phyloP scores from a whole-genome alignment of 92 coral and sea anemone genomes.

The Epizoanthus illoricatus region DNA sequence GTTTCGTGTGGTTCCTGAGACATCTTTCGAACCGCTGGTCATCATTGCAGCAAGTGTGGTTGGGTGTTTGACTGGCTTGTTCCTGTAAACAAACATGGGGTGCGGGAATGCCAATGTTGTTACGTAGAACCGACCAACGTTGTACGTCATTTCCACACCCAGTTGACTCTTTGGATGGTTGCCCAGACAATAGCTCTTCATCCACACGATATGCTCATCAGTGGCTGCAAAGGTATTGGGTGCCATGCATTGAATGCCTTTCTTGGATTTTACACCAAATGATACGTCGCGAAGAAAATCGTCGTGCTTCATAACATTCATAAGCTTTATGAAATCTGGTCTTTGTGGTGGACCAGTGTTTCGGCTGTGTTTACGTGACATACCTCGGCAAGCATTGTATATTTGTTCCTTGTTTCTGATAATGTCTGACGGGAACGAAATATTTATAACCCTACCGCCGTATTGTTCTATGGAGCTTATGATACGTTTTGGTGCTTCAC shows the following conservation, averaged over 20 bases:
- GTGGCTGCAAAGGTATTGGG: slow-evolving; percentile 63
- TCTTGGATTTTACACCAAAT: slow-evolving; percentile 33
- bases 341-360: slow-evolving; percentile 39
- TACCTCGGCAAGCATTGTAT: slow-evolving; percentile 29
- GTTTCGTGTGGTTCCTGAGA: not conserved
- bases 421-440: slow-evolving; percentile 30
- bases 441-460: slow-evolving; percentile 40
- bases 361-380: slow-evolving; percentile 4
- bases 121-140: slow-evolving; percentile 61
- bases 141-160: slow-evolving; percentile 60
- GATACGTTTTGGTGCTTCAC: slow-evolving; percentile 38
- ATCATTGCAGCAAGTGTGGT: slow-evolving; percentile 53
- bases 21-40: slow-evolving; percentile 55
- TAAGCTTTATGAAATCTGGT: slow-evolving; percentile 43
- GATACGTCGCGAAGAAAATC: slow-evolving; percentile 43
- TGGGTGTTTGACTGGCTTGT: slow-evolving; percentile 47
- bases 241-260: slow-evolving; percentile 28
- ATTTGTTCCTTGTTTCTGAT: slow-evolving; percentile 49
- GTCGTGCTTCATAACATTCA: slow-evolving; percentile 41
- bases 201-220: slow-evolving; percentile 43
- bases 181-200: slow-evolving; percentile 50
- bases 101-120: slow-evolving; percentile 64
- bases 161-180: slow-evolving; percentile 17
- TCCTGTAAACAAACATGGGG: slow-evolving; percentile 60
- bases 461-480: slow-evolving; percentile 23